These are phyloP conservation scores for Orchesellides sinensis DNA, from an alignment of 2,888 invertebrate species.

Conservation along the genomic window DNA sequence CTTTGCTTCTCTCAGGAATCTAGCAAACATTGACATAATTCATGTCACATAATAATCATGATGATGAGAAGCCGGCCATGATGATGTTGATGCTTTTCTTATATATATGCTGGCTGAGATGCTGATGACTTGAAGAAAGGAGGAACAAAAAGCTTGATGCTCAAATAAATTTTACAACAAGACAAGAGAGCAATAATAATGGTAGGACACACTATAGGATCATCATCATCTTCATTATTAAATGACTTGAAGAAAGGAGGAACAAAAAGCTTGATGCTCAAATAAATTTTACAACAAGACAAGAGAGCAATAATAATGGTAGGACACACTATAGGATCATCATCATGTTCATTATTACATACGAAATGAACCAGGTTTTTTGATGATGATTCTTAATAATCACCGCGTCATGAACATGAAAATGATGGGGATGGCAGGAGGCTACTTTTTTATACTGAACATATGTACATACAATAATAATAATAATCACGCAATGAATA, in stretches of 20 bases:
- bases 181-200: slow-evolving; percentile 40
- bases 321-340: slow-evolving; percentile 38
- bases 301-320: slow-evolving; percentile 42
- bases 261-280: background rate
- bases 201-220: slow-evolving; percentile 32
- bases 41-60: slow-evolving; percentile 66
- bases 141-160: slow-evolving; percentile 26
- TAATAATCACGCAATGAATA: slow-evolving; percentile 10
- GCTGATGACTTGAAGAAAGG: slow-evolving; percentile 57
- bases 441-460: background rate
- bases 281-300: background rate
- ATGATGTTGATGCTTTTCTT: slow-evolving; percentile 13
- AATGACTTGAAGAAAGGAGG: slow-evolving; percentile 10
- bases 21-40: slow-evolving; percentile 66
- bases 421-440: slow-evolving; percentile 27
- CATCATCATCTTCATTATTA: slow-evolving; percentile 17
- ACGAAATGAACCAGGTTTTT: slow-evolving; percentile 63
- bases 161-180: slow-evolving; percentile 29
- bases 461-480: background rate
- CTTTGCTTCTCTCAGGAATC: slow-evolving; percentile 60
- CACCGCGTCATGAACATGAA: background rate
- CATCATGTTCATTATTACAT: slow-evolving; percentile 32
- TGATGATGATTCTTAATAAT: slow-evolving; percentile 54
- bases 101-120: too few species aligned
- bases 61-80: slow-evolving; percentile 31